Conservation (phyloP, 2,113 vertebrate species). For the Anseranas semipalmata region DNA sequence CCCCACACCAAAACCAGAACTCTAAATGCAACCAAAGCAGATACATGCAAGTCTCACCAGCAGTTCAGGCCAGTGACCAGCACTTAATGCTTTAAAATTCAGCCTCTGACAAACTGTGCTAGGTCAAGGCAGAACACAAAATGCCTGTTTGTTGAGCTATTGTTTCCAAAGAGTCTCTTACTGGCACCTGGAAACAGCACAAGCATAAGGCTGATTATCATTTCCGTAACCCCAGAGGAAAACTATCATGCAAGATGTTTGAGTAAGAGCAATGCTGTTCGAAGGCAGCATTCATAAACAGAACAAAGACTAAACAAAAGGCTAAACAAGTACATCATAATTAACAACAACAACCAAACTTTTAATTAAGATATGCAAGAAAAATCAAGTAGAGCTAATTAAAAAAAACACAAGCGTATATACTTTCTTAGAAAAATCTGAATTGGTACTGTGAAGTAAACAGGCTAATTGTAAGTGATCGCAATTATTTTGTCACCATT, state of each 20-base stretch:
- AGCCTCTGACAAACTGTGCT: background rate
- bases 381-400: constrained; percentile 46
- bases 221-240: constrained; percentile 62
- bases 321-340: constrained; percentile 61
- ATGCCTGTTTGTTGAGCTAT: constrained; percentile 31
- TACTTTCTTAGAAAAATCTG: constrained; percentile 1
- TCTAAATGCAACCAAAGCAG: background rate
- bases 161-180: constrained; percentile 24
- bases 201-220: constrained; percentile 67
- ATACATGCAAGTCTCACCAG: background rate
- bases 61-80: background rate
- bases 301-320: constrained; percentile 64
- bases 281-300: constrained; percentile 61
- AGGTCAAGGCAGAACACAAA: background rate
- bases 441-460: constrained; percentile 4
- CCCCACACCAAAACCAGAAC: background rate
- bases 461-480: constrained; percentile 53
- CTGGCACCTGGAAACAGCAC: constrained; percentile 59
- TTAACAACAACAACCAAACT: constrained; percentile 56
- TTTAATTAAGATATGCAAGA: constrained; percentile 57
- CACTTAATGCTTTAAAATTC: background rate
- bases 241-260: constrained; percentile 54
- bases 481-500: constrained; percentile 45
- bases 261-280: constrained; percentile 46
- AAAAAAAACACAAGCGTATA: background rate